Percentiles rank a stretch among this genome's conserved stretches.
Conservation (phyloP, 2,888 invertebrate species). For the Drosophila neutralis region DNA sequence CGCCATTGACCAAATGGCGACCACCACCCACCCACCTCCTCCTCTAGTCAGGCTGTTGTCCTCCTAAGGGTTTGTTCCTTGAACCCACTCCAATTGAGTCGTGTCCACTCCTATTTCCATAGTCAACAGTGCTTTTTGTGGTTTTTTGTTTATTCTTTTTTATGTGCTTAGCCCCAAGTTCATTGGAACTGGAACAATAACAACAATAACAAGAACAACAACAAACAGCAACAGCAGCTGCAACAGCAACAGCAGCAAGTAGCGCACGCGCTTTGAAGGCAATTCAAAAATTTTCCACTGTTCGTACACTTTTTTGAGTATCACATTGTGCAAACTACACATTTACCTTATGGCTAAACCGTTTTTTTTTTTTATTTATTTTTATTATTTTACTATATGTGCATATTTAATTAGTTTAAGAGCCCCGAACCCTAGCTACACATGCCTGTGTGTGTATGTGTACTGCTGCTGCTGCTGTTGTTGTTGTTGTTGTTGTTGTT, state of each 20-base stretch:
- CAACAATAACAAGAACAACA: background rate
- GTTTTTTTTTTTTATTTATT: constrained; percentile 10
- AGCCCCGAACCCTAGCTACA: constrained; percentile 3
- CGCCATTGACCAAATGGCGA: constrained; percentile 14
- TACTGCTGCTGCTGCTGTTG: background rate
- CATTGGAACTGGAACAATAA: constrained; percentile 32
- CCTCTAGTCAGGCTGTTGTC: background rate
- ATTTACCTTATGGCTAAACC: constrained; percentile 23
- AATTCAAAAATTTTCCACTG: constrained; percentile 60
- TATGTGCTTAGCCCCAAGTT: constrained; percentile 17
- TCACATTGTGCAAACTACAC: constrained; percentile 22
- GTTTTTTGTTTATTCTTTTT: background rate
- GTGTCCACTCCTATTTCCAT: constrained; percentile 9
- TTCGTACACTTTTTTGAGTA: constrained; percentile 31
- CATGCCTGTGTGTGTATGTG: background rate
- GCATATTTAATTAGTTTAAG: constrained; percentile 50
- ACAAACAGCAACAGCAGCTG: background rate
- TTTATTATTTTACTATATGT: constrained; percentile 48
- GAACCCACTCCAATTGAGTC: background rate
- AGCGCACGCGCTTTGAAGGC: constrained; percentile 18
- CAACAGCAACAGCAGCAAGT: constrained; percentile 7
- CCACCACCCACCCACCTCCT: background rate
- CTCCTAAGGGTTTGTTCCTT: background rate
- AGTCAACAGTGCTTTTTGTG: constrained; percentile 40
- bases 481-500: background rate